Base-by-base conservation (phyloP, 1,140 invertebrate genomes). In the Steinernema khuongi region DNA sequence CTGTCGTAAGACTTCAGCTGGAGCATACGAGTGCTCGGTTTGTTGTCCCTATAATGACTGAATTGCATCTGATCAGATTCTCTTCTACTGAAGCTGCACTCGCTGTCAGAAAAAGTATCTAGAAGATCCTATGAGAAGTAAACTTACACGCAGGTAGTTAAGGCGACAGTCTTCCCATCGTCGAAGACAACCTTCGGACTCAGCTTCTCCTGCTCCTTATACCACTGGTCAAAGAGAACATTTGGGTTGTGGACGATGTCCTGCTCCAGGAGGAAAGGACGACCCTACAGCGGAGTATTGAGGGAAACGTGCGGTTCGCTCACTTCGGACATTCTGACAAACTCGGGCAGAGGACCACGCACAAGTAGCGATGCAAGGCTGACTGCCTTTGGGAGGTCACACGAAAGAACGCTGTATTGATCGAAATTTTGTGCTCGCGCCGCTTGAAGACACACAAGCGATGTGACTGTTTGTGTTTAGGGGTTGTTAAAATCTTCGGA, bases 1-100 rank as follows among this genome's bases (percentile, higher is more conserved):
- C 76, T 60, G 71, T 83, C 81, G 79, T 86, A 88, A 2, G 81
- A 84, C 80, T 89, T 89, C 75, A 89, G 79, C n/a, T 88, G 83
- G 7, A 89, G 85, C 86, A 88, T 87, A 67, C 88, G 77, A n/a
- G 85, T 83, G 29, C 87, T 87, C 1, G 88, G 88, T 22, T 60
- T 60, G 50, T 60, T 60, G 19, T 60, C 26, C 50, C 50, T 60
- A 22, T 7, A 60, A 60, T 22, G n/a, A n/a, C n/a, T n/a, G n/a
- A n/a, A n/a, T n/a, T n/a, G n/a, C n/a, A n/a, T n/a, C n/a, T n/a
- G n/a, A n/a, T n/a, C n/a, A n/a, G n/a, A n/a, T n/a, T n/a, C n/a
- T n/a, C n/a, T n/a, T n/a, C n/a, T n/a, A n/a, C n/a, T n/a, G n/a
- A n/a, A n/a, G n/a, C n/a, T n/a, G n/a, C n/a, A n/a, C n/a, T n/a